Conservation (phyloP, 2,113 vertebrate species). For the Hypomesus transpacificus region DNA sequence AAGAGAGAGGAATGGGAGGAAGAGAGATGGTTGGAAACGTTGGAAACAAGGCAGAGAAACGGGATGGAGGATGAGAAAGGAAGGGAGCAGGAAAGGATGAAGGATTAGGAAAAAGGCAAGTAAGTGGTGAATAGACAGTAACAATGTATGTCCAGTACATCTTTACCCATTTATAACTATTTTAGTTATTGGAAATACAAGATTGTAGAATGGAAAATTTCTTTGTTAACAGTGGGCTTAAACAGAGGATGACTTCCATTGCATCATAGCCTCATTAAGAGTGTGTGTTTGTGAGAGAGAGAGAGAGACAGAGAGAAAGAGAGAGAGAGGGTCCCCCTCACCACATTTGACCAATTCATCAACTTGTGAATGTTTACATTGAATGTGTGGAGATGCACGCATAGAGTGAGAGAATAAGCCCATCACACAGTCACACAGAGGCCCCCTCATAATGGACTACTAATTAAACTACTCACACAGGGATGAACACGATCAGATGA, state of each 20-base stretch:
- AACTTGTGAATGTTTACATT: slow-evolving; percentile 21
- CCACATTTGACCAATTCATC: not conserved
- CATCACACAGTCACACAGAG: slow-evolving; percentile 17
- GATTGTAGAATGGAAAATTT: too few species aligned
- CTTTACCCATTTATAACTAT: too few species aligned
- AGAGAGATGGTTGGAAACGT: not conserved
- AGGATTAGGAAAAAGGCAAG: too few species aligned
- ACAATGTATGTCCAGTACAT: too few species aligned
- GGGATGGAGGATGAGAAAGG: not conserved
- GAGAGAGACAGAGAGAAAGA: not conserved
- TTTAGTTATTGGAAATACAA: too few species aligned
- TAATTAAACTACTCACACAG: slow-evolving; percentile 37
- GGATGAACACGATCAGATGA: slow-evolving; percentile 38
- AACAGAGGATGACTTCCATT: too few species aligned
- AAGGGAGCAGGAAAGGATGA: too few species aligned
- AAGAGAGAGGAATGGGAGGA: not conserved
- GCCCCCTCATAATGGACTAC: slow-evolving; percentile 10
- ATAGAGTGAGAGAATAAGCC: slow-evolving; percentile 18
- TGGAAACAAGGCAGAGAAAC: not conserved
- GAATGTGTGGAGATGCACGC: slow-evolving; percentile 19
- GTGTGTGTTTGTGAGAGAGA: not conserved
- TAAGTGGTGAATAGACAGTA: too few species aligned
- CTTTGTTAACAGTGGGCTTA: too few species aligned
- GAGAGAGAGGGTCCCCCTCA: not conserved
- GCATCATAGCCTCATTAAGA: too few species aligned